A percentile compares a stretch with the other conserved stretches of the same genome.
Evolutionary conservation across 2,888 invertebrate genomes (phyloP).

Genomic region (Coremacera marginata): DNA sequence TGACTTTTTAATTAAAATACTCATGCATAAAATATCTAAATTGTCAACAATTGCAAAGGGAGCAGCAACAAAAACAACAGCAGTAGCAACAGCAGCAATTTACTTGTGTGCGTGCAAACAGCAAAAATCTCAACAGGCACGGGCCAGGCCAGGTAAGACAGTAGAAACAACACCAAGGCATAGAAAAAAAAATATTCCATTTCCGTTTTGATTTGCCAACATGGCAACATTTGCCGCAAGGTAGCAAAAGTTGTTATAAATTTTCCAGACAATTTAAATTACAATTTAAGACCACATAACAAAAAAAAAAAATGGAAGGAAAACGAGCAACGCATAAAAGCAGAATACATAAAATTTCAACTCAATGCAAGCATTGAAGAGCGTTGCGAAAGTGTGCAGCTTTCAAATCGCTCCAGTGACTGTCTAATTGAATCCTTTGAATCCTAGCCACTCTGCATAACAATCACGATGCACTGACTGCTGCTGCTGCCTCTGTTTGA

Average conservation of each 20-base stretch:
- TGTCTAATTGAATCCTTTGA: not conserved
- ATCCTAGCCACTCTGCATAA: not conserved
- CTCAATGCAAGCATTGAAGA: no score
- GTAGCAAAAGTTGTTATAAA: not conserved
- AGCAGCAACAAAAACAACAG: not conserved
- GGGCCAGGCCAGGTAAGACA: not conserved
- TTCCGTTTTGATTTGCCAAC: no score
- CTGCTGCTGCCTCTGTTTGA: not conserved
- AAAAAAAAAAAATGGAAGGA: no score
- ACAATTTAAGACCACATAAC: not conserved
- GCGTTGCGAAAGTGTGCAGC: no score
- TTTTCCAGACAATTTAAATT: not conserved
- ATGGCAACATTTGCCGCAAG: not conserved
- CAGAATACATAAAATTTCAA: no score
- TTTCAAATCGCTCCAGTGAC: no score
- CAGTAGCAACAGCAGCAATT: not conserved
- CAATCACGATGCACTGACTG: not conserved
- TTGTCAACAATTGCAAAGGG: slow-evolving; percentile 26
- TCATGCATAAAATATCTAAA: slow-evolving; percentile 27
- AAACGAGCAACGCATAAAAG: no score
- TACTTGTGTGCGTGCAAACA: not conserved
- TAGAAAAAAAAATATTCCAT: not conserved
- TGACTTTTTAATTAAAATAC: slow-evolving; percentile 28
- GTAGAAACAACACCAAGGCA: not conserved
- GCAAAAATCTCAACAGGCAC: not conserved